phyloP scores from a whole-genome alignment of 2,113 vertebrate species.

The Hemiscyllium ocellatum region DNA sequence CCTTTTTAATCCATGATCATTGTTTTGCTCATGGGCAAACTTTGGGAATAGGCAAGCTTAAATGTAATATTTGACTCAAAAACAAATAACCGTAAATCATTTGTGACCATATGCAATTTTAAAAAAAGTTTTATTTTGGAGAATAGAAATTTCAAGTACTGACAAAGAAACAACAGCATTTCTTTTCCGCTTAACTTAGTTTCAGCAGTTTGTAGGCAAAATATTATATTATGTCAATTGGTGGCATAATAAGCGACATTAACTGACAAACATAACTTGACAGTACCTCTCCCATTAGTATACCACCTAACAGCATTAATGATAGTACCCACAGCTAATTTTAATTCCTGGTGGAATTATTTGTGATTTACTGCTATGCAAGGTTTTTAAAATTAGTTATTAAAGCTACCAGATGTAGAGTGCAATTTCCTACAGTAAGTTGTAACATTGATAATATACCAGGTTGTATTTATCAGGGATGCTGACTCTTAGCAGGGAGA shows the following conservation, averaged over 20 bases:
- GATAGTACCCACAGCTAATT: neutral
- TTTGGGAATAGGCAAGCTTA: no score
- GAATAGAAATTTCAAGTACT: neutral
- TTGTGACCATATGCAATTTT: no score
- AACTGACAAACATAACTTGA: neutral
- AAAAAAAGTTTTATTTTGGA: no score
- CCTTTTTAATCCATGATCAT: no score
- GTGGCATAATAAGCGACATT: neutral
- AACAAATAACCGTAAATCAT: no score
- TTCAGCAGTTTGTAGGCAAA: neutral
- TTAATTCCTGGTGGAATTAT: neutral
- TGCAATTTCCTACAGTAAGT: neutral
- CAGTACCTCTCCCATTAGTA: neutral
- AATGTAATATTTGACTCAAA: no score
- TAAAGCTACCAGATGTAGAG: neutral
- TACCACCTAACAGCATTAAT: neutral
- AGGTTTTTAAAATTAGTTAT: neutral
- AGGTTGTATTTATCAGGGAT: neutral
- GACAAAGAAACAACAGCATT: neutral
- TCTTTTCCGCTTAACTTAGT: neutral
- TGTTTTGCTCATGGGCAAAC: no score
- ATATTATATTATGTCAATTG: neutral
- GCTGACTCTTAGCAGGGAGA: neutral
- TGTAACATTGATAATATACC: neutral
- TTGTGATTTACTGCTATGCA: neutral